Base-by-base conservation (phyloP, 2,888 invertebrate genomes). In the Athripsodes cinereus region DNA sequence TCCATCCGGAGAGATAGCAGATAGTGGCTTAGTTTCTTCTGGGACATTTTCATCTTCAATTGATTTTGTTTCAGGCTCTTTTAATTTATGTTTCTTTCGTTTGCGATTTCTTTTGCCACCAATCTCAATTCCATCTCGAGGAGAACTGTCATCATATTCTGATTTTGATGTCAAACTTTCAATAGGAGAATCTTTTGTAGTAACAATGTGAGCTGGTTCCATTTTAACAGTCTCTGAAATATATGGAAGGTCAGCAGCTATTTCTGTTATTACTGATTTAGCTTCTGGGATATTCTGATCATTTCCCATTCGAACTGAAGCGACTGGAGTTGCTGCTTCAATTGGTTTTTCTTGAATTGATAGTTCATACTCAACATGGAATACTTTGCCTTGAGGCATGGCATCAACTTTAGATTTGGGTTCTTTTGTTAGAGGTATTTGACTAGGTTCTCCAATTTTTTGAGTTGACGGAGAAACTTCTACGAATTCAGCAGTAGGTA, bases 21-120 rank as follows among this genome's bases (percentile, higher is more conserved):
- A 53, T 55, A 58, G 31, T 57, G 50, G 52, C 50, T 58, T 52
- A 52, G 59, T 64, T 59, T 67, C 65, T 44, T 55, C 50, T 64
- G 64, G 60, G 60, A 61, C 55, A 40, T 22, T 56, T 40, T 58
- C 55, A 16, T 40, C 40, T 16, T 40, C 40, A 13, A 16, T 13
- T 8, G 16, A n/a, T 40, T 40, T 13, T n/a, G 59, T 59, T 53
- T 59, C 61, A 50, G 54, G 51, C 20, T 68, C 67, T 22, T 65
- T 62, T 50, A 62, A 35, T 71, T 81, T 83, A 69, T 76, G 80
- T 71, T 84, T 85, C 76, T 84, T 85, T 76, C 80, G 82, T 77
- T 80, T 84, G 74, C 82, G 83, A 72, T 78, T 81, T 69, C 76
- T 74, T 66, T 82, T 81, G 50, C 74, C 73, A 64, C 79, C 80